A percentile compares a stretch with the other conserved stretches of the same genome.
Evolutionary conservation across 1,140 invertebrate species (phyloP).

Genomic region (Cecropterus lyciades): DNA sequence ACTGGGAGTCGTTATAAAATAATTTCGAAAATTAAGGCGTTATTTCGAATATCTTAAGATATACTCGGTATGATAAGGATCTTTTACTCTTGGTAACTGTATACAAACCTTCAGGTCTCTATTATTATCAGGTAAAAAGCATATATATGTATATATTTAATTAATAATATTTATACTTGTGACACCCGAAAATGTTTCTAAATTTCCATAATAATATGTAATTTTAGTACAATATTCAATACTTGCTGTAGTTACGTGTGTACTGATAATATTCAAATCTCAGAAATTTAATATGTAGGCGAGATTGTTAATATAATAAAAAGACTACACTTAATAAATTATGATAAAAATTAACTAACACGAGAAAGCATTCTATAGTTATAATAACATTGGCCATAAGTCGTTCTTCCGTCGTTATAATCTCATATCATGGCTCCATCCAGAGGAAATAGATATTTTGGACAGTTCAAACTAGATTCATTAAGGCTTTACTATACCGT

Average conservation of each 20-base stretch:
- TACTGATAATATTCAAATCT: neutral
- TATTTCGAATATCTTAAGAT: too few relatives aligned
- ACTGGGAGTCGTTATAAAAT: too few relatives aligned
- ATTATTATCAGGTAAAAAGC: too few relatives aligned
- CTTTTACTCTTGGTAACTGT: too few relatives aligned
- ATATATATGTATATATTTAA: too few relatives aligned
- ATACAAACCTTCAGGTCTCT: too few relatives aligned
- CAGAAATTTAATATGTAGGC: slow-evolving; percentile 17
- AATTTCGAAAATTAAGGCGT: too few relatives aligned
- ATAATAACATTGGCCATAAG: slow-evolving; percentile 37
- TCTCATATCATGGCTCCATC: slow-evolving; percentile 78
- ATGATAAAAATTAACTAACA: neutral
- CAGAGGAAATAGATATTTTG: slow-evolving; percentile 60
- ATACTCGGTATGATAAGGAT: too few relatives aligned
- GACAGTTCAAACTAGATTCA: slow-evolving; percentile 39
- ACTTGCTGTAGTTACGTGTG: neutral
- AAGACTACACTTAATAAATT: slow-evolving; percentile 20
- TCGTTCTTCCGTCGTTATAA: slow-evolving; percentile 54
- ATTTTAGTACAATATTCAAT: neutral
- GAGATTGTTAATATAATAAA: slow-evolving; percentile 22
- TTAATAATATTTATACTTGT: too few relatives aligned
- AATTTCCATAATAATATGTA: too few relatives aligned
- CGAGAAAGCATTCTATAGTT: slow-evolving; percentile 3
- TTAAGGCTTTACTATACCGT: slow-evolving; percentile 30
- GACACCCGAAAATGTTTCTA: too few relatives aligned